Base-by-base conservation (phyloP, 2,113 vertebrate species). In the Urocynchramus pylzowi region DNA sequence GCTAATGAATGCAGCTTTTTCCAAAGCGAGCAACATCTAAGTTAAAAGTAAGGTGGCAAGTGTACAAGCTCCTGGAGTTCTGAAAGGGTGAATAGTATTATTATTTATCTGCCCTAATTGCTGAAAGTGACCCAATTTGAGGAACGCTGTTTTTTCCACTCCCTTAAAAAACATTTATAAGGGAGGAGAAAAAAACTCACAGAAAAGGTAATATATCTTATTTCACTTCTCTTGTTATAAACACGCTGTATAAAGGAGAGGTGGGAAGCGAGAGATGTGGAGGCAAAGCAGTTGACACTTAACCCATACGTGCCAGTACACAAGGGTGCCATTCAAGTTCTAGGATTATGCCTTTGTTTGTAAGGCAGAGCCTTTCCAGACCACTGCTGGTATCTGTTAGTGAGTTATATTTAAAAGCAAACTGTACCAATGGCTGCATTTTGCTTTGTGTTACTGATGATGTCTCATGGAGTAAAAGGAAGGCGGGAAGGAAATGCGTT, bases 301-400 rank as follows among this genome's bases (percentile, higher is more conserved):
- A 31, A 37, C 15, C 28, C 0, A 0, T 57, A 4, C 24, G 11
- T 71, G 13, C 47, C 61, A 24, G 53, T 30, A 57, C 33, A 28
- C 5, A 3, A 67, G 52, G 27, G 10, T 65, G 17, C 41, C 4
- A 4, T 57, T 87, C 33, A 18, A 24, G 21, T 41, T 78, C 52
- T 37, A 37, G 73, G 26, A 53, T 67, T 77, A 47, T 53, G 49
- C 56, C 59, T 87, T 75, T 76, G 49, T 35, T 21, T 60, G 35
- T 0, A 1, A 89, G 56, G 61, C 65, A 83, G 53, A 86, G 68
- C 41, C 50, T 56, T 86, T 56, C n/a, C 50, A 18, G 70, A n/a
- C 31, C 12, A 52, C 23, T 22, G 23, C 17, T 23, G 60, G 5
- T 50, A 13, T 56, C 24, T 69, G 31, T 31, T 35, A n/a, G 21